Evolutionary conservation across 2,113 vertebrate species (phyloP), one percentile per base, ranked within the genome.

Genomic region (Gnathonemus longibarbis): DNA sequence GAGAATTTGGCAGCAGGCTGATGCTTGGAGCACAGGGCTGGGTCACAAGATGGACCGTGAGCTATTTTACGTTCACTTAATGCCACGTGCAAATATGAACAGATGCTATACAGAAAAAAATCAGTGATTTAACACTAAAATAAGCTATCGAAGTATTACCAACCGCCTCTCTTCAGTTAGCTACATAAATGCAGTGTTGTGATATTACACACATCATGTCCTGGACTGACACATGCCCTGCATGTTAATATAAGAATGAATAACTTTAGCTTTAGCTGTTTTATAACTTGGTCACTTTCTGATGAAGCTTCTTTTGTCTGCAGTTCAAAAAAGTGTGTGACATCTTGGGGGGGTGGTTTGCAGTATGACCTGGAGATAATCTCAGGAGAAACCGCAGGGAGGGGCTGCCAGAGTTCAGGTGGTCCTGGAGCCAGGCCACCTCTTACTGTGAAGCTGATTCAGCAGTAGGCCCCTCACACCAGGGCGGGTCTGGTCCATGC

Each of bases 1-100:
- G 91, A 92, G 92, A 95, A 95, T 95, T 91, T 95, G 90, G 94
- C 94, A 92, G 90, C 27, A 45, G 88, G 35, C 46, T 93, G 94
- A 92, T 93, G 94, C 93, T 94, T 93, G 90, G 91, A 92, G 35
- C 90, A 88, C 94, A 66, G 92, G 94, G 24, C 91, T 7, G 31
- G 17, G 74, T 80, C 35, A 42, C 74, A 8, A 42, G 35, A 39
- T 77, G 11, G 70, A 80, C 74, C 19, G 35, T 8, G 74, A 80
- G 31, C 74, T 80, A 19, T 42, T 80, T 42, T 80, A 31, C 62
- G 27, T 70, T 70, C 62, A 70, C 27, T 4, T 5, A 11, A 11
- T 31, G n/a, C 10, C 62, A 11, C 13, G 62, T 70, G 62, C 11
- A 31, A 70, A 31, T 19, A 80, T 42, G 35, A 42, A 80, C 74